These are phyloP conservation scores for Serranochromis macrocephalus DNA, from an alignment of 2,113 vertebrate genomes.

Conservation along the genomic window DNA sequence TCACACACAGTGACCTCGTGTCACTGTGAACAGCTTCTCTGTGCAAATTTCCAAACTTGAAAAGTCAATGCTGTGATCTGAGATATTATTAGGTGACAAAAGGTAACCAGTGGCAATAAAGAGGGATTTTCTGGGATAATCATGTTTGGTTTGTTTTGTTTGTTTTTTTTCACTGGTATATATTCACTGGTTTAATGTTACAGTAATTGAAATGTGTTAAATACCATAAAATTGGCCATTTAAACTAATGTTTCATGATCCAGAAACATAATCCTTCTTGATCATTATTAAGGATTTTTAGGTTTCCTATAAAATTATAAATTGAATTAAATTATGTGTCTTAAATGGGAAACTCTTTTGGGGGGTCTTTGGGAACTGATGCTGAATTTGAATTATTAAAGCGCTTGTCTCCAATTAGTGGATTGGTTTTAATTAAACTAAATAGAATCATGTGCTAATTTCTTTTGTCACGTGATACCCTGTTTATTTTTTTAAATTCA, in stretches of 20 bases:
- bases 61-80: not conserved
- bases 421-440: not conserved
- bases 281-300: not conserved
- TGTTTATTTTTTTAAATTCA: conserved; percentile 24
- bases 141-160: not conserved
- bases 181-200: not conserved
- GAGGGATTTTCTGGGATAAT: not conserved
- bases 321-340: not conserved
- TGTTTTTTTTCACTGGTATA: not conserved
- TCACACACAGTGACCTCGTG: not conserved
- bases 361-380: not conserved
- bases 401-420: not conserved
- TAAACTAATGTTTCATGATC: not conserved
- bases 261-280: not conserved
- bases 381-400: not conserved
- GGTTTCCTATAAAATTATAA: not conserved
- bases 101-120: not conserved
- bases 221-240: not conserved
- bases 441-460: not conserved
- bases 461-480: not conserved
- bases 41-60: not conserved
- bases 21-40: not conserved
- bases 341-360: not conserved
- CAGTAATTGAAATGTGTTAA: not conserved
- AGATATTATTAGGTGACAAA: not conserved